Base-by-base conservation (phyloP, 2,113 vertebrate genomes). In the Panurus biarmicus region DNA sequence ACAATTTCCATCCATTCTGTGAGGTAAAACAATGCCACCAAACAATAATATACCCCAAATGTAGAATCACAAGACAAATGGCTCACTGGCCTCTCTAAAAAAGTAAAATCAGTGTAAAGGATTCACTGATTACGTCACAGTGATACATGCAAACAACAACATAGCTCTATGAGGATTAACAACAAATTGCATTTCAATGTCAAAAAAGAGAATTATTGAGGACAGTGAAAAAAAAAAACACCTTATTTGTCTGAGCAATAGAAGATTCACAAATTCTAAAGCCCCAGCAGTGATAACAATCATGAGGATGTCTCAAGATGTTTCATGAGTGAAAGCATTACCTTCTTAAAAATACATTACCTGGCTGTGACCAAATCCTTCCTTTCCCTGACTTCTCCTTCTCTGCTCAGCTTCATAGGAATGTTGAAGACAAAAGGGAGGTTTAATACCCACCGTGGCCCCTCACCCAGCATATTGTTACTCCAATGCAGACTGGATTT, bases 11-110 rank as follows among this genome's bases (percentile, higher is more conserved):
- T 50, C 25, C 20, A 85, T 35, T 14, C 4, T 40, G 35, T 36
- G 51, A 94, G 87, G 85, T 94, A 93, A 91, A 94, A 71, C 29
- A 87, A 70, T 23, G 36, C 44, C n/a, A 92, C 75, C 24, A 61
- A 95, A 84, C 26, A 60, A n/a, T 28, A 69, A 76, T 8, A 73
- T 1, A 70, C 6, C 17, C 44, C 25, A 79, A 85, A 54, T n/a
- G n/a, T 4, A 87, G 19, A 53, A 50, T 17, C 16, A 10, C 18
- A 45, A 44, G 47, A 65, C 57, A 81, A 80, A 76, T 6, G 35
- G 65, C 56, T 81, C 90, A 50, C 76, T 7, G 56, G 54, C 66
- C 42, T 60, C 60, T 86, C 66, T 69, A 69, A 69, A 71, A 64
- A 61, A 50, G n/a, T 76, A 77, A 44, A 51, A 85, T 40, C 38